Conservation (phyloP, 2,113 vertebrate species). For the Leucoraja erinaceus region DNA sequence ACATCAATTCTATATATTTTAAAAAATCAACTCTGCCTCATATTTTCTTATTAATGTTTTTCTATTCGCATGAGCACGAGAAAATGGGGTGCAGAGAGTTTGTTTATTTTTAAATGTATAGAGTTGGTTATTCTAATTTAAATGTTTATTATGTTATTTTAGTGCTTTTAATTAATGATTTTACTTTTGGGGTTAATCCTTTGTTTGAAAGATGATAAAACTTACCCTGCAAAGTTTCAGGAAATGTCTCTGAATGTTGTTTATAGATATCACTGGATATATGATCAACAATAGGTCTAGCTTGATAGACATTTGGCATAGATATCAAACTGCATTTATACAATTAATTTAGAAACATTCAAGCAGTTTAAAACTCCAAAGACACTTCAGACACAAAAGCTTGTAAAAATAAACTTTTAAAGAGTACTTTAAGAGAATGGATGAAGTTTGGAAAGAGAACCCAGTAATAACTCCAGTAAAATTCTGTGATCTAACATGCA, state of each 20-base stretch:
- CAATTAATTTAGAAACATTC: not conserved
- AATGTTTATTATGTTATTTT: too few species aligned
- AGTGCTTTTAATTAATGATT: too few species aligned
- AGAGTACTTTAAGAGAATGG: not conserved
- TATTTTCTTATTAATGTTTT: too few species aligned
- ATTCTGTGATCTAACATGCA: too few species aligned
- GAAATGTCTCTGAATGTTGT: not conserved
- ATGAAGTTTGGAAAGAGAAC: not conserved
- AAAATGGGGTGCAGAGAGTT: too few species aligned
- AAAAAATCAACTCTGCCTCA: too few species aligned
- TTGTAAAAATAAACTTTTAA: not conserved
- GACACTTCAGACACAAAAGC: not conserved
- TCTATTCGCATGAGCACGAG: too few species aligned
- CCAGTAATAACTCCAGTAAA: not conserved
- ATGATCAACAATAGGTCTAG: not conserved
- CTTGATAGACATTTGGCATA: not conserved
- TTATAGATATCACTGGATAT: not conserved
- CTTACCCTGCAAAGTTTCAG: not conserved
- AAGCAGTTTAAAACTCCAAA: not conserved
- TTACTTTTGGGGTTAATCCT: too few species aligned
- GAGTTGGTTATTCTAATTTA: too few species aligned
- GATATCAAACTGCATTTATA: not conserved
- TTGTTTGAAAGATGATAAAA: not conserved
- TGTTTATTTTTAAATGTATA: too few species aligned
- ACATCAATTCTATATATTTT: too few species aligned